Evolutionary conservation across 2,113 vertebrate species (phyloP).

Genomic region (Actenoides lindsayi): DNA sequence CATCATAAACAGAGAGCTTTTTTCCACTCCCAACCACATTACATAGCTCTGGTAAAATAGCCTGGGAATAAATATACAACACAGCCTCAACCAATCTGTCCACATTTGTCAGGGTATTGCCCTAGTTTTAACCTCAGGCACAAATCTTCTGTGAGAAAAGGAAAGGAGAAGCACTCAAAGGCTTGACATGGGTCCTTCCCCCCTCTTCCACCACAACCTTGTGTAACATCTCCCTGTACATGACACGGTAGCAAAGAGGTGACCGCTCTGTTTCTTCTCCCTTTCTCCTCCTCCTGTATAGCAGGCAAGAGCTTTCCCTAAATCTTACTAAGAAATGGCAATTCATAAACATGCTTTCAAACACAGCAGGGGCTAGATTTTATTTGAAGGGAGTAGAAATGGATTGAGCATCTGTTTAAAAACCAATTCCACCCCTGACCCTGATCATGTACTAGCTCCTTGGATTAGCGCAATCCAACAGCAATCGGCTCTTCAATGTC

Average conservation of each 20-base stretch:
- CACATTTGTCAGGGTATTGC: neutral
- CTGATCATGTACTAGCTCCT: neutral
- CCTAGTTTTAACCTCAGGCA: neutral
- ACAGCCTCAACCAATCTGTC: neutral
- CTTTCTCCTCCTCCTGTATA: neutral
- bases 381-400: neutral
- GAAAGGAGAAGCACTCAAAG: neutral
- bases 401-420: neutral
- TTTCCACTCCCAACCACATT: neutral
- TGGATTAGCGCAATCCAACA: neutral
- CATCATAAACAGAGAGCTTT: neutral
- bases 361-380: rapidly evolving
- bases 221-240: neutral
- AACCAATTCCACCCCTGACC: neutral
- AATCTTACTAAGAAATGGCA: neutral
- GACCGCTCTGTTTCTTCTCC: neutral
- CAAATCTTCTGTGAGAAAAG: neutral
- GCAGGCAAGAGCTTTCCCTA: neutral
- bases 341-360: neutral
- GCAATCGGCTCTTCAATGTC: neutral
- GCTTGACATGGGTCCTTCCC: neutral
- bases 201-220: neutral
- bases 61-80: neutral
- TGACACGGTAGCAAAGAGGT: neutral
- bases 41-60: neutral